Conservation (phyloP, 2,113 vertebrate species). For the Entelurus aequoreus region DNA sequence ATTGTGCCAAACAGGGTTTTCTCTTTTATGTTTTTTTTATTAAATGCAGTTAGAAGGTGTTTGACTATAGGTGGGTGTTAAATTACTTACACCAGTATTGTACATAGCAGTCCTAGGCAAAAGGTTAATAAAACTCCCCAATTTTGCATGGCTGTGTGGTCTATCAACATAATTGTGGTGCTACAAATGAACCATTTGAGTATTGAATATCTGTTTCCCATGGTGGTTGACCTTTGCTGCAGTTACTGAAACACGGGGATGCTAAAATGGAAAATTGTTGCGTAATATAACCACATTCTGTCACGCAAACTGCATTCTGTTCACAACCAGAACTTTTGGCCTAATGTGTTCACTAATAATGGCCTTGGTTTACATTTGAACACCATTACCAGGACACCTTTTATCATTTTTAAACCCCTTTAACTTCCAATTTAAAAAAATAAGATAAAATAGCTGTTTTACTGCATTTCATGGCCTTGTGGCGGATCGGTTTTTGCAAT, state of each 20-base stretch:
- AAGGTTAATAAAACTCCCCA: not conserved
- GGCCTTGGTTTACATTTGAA: too few relatives aligned
- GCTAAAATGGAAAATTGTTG: constrained; percentile 35
- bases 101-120: too few relatives aligned
- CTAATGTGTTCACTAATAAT: not conserved
- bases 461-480: too few relatives aligned
- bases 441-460: too few relatives aligned
- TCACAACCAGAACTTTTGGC: constrained; percentile 1
- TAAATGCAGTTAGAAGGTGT: not conserved
- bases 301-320: constrained; percentile 8
- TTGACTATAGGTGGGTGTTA: not conserved
- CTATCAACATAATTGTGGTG: not conserved
- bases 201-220: constrained; percentile 19
- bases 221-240: constrained; percentile 8
- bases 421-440: too few relatives aligned
- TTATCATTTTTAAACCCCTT: too few relatives aligned
- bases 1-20: not conserved
- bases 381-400: too few relatives aligned
- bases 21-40: not conserved
- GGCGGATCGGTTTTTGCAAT: too few relatives aligned
- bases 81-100: not conserved
- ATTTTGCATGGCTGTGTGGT: not conserved
- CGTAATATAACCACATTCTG: constrained; percentile 15
- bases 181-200: not conserved
- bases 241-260: constrained; percentile 17